phyloP scores from a whole-genome alignment of 92 coral and sea anemone species.

The Zoanthus solanderi region DNA sequence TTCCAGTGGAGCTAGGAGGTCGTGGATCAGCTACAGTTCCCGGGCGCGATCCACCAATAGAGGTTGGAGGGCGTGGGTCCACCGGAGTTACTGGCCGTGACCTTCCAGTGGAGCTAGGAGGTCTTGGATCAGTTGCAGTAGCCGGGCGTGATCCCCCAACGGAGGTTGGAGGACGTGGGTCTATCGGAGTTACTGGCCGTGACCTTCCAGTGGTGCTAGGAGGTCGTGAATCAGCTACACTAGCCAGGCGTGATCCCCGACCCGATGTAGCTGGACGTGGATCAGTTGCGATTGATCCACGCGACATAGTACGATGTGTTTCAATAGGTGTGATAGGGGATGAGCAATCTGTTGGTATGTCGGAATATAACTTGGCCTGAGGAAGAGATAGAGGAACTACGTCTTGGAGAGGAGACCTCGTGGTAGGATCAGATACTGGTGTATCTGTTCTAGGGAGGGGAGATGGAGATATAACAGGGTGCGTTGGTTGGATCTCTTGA shows the following conservation, averaged over 20 bases:
- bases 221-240: not conserved
- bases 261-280: not conserved
- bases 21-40: not conserved
- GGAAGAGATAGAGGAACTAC: conserved; percentile 8
- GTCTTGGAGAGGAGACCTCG: not conserved
- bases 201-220: not conserved
- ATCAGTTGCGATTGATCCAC: not conserved
- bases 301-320: not conserved
- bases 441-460: conserved; percentile 19
- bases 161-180: not conserved
- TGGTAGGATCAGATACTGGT: not conserved
- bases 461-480: conserved; percentile 18
- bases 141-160: not conserved
- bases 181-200: not conserved
- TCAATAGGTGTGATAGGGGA: no score
- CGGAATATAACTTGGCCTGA: not conserved
- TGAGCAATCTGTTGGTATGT: not conserved
- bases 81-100: not conserved
- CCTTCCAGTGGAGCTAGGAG: not conserved
- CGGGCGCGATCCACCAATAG: not conserved
- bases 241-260: not conserved
- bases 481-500: not conserved
- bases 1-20: not conserved
- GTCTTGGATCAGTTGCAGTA: not conserved
- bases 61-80: not conserved